Base-by-base conservation (phyloP, 2,797 vertebrate genomes). In the Balearica regulorum region DNA sequence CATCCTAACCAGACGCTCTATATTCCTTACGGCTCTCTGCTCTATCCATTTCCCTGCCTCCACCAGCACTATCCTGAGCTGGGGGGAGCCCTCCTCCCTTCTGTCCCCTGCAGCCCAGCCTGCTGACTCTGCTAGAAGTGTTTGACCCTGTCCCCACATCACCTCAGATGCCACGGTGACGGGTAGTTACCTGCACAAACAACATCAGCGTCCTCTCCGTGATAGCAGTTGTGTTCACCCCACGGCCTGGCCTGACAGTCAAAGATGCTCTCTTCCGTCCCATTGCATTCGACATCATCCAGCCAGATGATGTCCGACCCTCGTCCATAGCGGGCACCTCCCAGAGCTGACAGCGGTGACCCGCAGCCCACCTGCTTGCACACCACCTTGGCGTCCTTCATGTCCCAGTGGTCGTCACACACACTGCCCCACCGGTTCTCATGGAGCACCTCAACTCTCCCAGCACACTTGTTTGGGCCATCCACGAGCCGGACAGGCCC, bases 321-420 rank as follows among this genome's bases (percentile, higher is more conserved):
- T 49, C 90, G 48, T 6, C 85, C 73, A 3, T 62, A 89, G 61
- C 29, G 80, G 33, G 85, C 85, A 9, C 37, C 25, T 51, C 85
- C 85, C 26, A 55, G 33, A 13, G 91, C 91, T 0, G 49, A 83
- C 37, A 92, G 55, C 0, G 91, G 85, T 8, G 85, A 73, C 48
- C 90, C 90, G 0, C 90, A 92, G 79, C 95, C 96, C 66, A 97
- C 80, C 70, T 97, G 93, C 60, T 16, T 66, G 87, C 97, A 96
- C 16, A 97, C 92, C n/a, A 96, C 95, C 51, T 75, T 37, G 13
- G 95, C 81, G 0, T 87, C 89, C 4, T 55, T 66, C 76, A 97
- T 70, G 73, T 70, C 92, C 97, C 93, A 97, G 35, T 82, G 16
- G 58, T 97, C 89, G 0, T 97, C 96, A 9, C 97, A 96, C 46